Evolutionary conservation across 2,113 vertebrate species (phyloP).

Genomic region (Periophthalmus modestus): DNA sequence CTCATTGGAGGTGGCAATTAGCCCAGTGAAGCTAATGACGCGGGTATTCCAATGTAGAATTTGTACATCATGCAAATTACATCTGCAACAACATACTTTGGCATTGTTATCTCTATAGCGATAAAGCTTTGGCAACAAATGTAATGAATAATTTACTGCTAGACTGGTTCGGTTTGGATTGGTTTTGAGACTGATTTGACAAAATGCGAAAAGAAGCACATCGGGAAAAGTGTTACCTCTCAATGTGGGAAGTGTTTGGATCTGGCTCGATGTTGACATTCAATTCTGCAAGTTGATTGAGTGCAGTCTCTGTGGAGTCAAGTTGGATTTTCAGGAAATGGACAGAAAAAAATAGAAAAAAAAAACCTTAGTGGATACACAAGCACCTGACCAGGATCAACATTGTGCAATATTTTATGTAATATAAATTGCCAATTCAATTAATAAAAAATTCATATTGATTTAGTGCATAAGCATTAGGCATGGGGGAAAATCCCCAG

Average conservation of each 20-base stretch:
- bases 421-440: neutral
- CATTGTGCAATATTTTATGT: neutral
- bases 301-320: neutral
- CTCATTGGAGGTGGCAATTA: conserved; percentile 8
- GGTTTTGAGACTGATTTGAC: neutral
- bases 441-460: neutral
- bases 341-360: neutral
- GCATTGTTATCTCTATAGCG: neutral
- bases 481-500: too few relatives aligned
- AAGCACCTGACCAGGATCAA: neutral
- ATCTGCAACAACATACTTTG: neutral
- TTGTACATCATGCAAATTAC: neutral
- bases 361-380: too few relatives aligned
- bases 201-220: neutral
- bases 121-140: neutral
- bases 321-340: neutral
- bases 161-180: neutral
- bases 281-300: neutral
- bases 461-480: too few relatives aligned
- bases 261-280: neutral
- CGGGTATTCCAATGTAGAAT: neutral
- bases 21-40: conserved; percentile 3
- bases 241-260: neutral
- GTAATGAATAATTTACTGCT: conserved; percentile 5
- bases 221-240: neutral